A percentile compares a stretch with the other conserved stretches of the same genome.
These are phyloP conservation scores for Antechinus flavipes DNA, from an alignment of 2,113 vertebrate species.

Conservation along the genomic window DNA sequence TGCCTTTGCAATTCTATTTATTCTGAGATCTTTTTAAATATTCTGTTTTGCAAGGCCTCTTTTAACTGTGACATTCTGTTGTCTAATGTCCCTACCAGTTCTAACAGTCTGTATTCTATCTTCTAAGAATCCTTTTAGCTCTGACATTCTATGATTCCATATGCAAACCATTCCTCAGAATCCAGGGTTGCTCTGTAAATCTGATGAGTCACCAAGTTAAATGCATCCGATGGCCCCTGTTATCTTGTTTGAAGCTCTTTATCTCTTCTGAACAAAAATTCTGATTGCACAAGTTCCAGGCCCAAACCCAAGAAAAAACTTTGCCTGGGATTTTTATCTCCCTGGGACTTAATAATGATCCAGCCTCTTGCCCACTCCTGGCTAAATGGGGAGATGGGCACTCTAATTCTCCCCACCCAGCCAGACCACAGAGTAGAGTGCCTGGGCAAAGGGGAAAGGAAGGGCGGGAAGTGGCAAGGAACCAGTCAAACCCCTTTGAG, in stretches of 20 bases:
- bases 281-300: slow-evolving; percentile 9
- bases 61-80: background rate
- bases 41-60: background rate
- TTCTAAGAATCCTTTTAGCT: background rate
- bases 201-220: slow-evolving; percentile 55
- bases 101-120: background rate
- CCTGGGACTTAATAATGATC: background rate
- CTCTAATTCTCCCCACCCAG: slow-evolving; percentile 20
- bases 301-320: background rate
- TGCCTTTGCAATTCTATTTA: background rate
- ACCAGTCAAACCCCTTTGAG: slow-evolving; percentile 65
- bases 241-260: slow-evolving; percentile 1
- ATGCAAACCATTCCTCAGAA: background rate
- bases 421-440: background rate
- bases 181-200: background rate
- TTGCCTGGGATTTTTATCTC: slow-evolving; percentile 9
- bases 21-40: background rate
- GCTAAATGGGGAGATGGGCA: slow-evolving; percentile 32
- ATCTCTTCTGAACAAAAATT: background rate
- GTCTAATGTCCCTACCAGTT: background rate
- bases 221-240: background rate
- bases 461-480: slow-evolving; percentile 15
- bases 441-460: background rate
- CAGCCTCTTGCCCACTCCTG: background rate
- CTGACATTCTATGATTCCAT: background rate